Evolutionary conservation across 2,797 vertebrate species (phyloP).

Genomic region (Crenichthys baileyi): DNA sequence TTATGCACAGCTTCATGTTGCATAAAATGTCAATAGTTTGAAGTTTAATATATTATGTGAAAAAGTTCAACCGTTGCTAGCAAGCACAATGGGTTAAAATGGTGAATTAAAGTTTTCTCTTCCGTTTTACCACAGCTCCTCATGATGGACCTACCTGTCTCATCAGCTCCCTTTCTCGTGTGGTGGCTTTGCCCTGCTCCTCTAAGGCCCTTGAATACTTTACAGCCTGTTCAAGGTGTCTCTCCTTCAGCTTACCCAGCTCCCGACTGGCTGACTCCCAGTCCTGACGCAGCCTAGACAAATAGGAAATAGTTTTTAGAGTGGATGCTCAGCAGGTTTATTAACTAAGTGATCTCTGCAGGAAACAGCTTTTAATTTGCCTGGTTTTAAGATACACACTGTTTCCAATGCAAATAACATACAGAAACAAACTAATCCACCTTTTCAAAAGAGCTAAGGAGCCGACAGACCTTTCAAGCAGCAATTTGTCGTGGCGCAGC

Average conservation of each 20-base stretch:
- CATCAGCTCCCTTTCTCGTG: conserved; percentile 86
- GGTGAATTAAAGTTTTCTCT: background rate
- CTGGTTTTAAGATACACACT: background rate
- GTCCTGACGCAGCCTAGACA: conserved; percentile 85
- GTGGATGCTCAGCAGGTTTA: background rate
- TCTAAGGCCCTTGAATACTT: conserved; percentile 90
- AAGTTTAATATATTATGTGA: background rate
- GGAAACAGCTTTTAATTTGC: background rate
- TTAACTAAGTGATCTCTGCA: background rate
- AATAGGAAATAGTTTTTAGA: background rate
- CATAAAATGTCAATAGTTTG: background rate
- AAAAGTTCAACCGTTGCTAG: background rate
- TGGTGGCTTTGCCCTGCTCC: conserved; percentile 85
- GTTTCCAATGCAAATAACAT: background rate
- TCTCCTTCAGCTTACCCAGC: conserved; percentile 89
- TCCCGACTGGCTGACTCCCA: conserved; percentile 83
- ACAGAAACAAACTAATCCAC: background rate
- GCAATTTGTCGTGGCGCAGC: conserved; percentile 83
- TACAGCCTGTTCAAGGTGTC: conserved; percentile 92
- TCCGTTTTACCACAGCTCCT: background rate
- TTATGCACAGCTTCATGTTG: background rate
- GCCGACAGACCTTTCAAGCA: conserved; percentile 81
- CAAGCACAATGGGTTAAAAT: background rate
- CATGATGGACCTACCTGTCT: conserved; percentile 41
- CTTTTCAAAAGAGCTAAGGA: background rate